Evolutionary conservation across 2,888 invertebrate species (phyloP), one percentile per base, ranked within the genome.

Genomic region (Tetheella fluctuosa): DNA sequence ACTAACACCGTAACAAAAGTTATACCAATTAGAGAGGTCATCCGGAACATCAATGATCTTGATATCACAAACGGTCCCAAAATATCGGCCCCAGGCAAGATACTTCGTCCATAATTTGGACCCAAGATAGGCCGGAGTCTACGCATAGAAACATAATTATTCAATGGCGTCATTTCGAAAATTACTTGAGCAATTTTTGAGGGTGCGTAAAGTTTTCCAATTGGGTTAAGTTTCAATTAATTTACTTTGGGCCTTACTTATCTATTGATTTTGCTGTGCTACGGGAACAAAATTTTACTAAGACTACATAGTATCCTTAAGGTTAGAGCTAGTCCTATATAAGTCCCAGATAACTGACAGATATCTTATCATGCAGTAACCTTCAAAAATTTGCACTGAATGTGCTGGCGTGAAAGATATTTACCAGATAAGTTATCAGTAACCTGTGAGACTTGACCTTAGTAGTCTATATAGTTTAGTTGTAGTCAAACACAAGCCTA

Each of bases 161-260:
- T 30, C 17, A 20, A 54, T 30, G 25, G 37, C 20, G 34, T 34
- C 8, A 37, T 34, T 20, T 28, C 37, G 17, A 12, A 53, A 55
- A 34, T 55, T 30, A 55, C 55, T 37, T 20, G 23, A 55, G 23
- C 1, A 5, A 34, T 34, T 55, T 55, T 55, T 54, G 30, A 54
- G 54, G 54, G 17, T 30, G 37, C 52, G 52, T 34, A 23, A 34
- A 20, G 34, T 55, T 23, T 34, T 34, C n/a, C 34, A 55, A 37
- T 55, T 15, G 10, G 20, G 48, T 7, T 17, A 12, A 34, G 15
- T 20, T 55, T 23, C 30, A 54, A 55, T 37, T 55, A 55, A 55
- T 55, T 55, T 55, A 55, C 34, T 17, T 54, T n/a, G 54, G 3
- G 20, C 54, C 15, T 34, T 54, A 54, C 34, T 17, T 30, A 55